Evolutionary conservation across 2,797 vertebrate genomes (phyloP).

Genomic region (Centroberyx gerrardi): DNA sequence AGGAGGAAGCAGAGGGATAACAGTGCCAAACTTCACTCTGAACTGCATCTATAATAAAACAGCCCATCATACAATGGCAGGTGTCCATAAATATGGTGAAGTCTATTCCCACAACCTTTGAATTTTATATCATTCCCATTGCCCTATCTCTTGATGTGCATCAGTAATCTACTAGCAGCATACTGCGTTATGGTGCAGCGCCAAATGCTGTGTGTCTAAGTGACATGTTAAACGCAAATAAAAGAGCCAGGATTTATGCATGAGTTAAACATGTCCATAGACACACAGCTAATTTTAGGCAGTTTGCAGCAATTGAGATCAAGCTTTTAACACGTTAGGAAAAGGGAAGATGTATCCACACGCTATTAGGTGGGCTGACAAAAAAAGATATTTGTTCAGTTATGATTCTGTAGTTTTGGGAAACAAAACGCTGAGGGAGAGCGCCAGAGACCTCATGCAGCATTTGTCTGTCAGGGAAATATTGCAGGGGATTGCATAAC

Average conservation of each 20-base stretch:
- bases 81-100: constrained; percentile 27
- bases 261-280: constrained; percentile 1
- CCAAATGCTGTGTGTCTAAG: constrained; percentile 20
- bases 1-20: background rate
- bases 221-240: background rate
- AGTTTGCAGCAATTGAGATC: background rate
- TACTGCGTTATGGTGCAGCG: background rate
- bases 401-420: constrained; percentile 21
- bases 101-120: constrained; percentile 9
- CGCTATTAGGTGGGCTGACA: constrained; percentile 16
- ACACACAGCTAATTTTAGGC: background rate
- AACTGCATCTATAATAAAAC: constrained; percentile 34
- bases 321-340: too few relatives aligned
- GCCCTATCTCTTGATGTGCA: background rate
- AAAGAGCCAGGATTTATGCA: constrained; percentile 22
- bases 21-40: background rate
- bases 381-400: constrained; percentile 34
- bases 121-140: constrained; percentile 29
- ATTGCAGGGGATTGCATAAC: constrained; percentile 65
- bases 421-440: background rate
- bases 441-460: constrained; percentile 14
- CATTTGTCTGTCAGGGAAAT: constrained; percentile 50
- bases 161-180: constrained; percentile 5
- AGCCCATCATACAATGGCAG: constrained; percentile 27
- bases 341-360: constrained; percentile 2